phyloP scores from a whole-genome alignment of 1,140 invertebrate genomes.

The Drosophila rhopaloa region DNA sequence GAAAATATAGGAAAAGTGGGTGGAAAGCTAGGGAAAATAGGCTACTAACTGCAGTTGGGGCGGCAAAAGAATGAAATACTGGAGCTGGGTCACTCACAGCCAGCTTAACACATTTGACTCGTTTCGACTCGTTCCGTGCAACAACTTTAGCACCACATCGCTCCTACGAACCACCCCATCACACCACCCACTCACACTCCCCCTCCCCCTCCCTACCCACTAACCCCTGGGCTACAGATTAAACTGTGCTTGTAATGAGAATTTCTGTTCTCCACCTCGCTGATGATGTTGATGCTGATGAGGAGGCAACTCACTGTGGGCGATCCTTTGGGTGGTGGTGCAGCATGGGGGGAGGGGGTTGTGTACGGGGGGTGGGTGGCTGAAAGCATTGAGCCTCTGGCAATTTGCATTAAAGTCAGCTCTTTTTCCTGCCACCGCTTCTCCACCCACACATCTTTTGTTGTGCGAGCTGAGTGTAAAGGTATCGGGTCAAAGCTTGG shows the following conservation, averaged over 20 bases:
- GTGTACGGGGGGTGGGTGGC: slow-evolving; percentile 1
- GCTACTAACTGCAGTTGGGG: slow-evolving; percentile 31
- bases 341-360: slow-evolving; percentile 1
- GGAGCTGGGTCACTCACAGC: slow-evolving; percentile 21
- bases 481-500: slow-evolving; percentile 28
- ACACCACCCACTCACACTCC: background rate
- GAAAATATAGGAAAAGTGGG: slow-evolving; percentile 4
- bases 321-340: slow-evolving; percentile 13
- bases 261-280: slow-evolving; percentile 54
- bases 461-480: slow-evolving; percentile 26
- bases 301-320: slow-evolving; percentile 21
- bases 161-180: background rate
- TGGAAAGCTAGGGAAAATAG: background rate
- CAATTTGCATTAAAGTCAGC: slow-evolving; percentile 77
- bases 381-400: slow-evolving; percentile 50
- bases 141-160: background rate
- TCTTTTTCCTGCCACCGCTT: slow-evolving; percentile 47
- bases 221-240: slow-evolving; percentile 56
- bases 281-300: slow-evolving; percentile 28
- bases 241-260: slow-evolving; percentile 80
- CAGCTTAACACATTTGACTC: slow-evolving; percentile 69
- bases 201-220: background rate
- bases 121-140: slow-evolving; percentile 14
- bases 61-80: slow-evolving; percentile 21
- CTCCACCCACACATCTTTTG: slow-evolving; percentile 12